These are phyloP conservation scores for Aphelenchoides fujianensis DNA, from an alignment of 1,140 invertebrate species.

Conservation along the genomic window DNA sequence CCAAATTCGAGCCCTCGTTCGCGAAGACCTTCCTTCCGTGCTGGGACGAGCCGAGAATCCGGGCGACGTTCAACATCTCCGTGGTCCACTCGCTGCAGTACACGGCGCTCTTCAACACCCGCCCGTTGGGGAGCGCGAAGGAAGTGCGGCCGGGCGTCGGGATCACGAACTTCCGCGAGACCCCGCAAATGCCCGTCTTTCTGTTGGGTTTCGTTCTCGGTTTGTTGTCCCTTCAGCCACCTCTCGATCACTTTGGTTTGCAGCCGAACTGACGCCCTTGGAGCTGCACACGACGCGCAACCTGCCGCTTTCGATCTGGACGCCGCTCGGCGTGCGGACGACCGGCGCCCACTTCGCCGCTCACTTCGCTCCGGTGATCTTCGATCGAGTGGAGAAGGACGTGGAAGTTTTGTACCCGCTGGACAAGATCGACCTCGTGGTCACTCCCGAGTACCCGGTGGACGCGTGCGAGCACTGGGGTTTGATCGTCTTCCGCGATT, in stretches of 20 bases:
- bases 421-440: conserved; percentile 64
- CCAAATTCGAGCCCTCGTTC: conserved; percentile 89
- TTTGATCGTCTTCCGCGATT: conserved; percentile 63
- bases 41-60: conserved; percentile 89
- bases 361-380: conserved; percentile 58
- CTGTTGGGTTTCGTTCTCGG: conserved; percentile 65
- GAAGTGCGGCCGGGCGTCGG: conserved; percentile 27
- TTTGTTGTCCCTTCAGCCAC: too few species aligned
- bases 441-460: conserved; percentile 65
- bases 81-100: conserved; percentile 58
- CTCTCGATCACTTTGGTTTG: not conserved
- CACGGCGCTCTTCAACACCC: conserved; percentile 48
- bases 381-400: conserved; percentile 56
- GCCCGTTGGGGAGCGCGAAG: conserved; percentile 8
- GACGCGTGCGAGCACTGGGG: conserved; percentile 67
- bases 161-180: conserved; percentile 59
- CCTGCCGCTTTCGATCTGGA: conserved; percentile 57
- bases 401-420: conserved; percentile 59
- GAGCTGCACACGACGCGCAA: conserved; percentile 52
- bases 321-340: conserved; percentile 38
- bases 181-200: conserved; percentile 66
- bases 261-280: conserved; percentile 48
- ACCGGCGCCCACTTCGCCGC: conserved; percentile 46
- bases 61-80: conserved; percentile 74
- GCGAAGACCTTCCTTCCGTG: conserved; percentile 90